phyloP scores from a whole-genome alignment of 30 jellyfish, hydroid and myxozoan genomes.

The Phacellophora camtschatica region DNA sequence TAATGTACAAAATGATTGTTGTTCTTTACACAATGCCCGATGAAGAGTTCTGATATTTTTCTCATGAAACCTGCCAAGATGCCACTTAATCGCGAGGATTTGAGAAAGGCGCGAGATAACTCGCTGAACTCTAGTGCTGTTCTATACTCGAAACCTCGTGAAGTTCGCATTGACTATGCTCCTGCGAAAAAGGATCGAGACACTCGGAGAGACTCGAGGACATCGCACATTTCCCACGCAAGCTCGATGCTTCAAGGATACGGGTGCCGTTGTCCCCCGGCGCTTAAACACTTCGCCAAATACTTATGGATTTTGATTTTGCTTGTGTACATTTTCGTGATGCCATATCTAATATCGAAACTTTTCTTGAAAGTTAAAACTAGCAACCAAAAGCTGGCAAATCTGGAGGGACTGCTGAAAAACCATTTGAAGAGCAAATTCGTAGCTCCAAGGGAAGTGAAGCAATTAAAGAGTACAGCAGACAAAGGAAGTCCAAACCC shows the following conservation, averaged over 20 bases:
- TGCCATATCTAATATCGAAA: constrained; percentile 73
- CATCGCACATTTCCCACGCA: constrained; percentile 57
- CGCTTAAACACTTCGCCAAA: constrained; percentile 63
- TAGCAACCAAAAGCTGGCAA: constrained; percentile 17
- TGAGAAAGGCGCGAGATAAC: constrained; percentile 37
- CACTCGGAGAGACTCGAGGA: constrained; percentile 49
- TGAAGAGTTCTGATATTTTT: background rate
- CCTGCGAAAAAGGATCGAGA: constrained; percentile 53
- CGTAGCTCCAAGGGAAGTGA: background rate
- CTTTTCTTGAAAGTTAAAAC: constrained; percentile 25
- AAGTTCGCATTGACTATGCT: constrained; percentile 66
- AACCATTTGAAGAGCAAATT: background rate
- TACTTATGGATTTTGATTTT: constrained; percentile 74
- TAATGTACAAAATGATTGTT: no score
- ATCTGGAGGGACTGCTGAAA: constrained; percentile 17
- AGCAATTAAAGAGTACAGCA: background rate
- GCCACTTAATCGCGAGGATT: constrained; percentile 46
- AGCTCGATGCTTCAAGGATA: constrained; percentile 70
- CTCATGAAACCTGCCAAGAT: no score
- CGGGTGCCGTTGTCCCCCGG: constrained; percentile 80
- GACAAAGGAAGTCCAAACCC: background rate
- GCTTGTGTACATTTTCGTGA: constrained; percentile 63
- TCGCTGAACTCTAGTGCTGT: constrained; percentile 61
- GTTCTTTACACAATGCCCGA: background rate
- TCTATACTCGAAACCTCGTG: constrained; percentile 59